These are phyloP conservation scores for Leucoraja erinaceus DNA, from an alignment of 2,113 vertebrate species.

Conservation along the genomic window DNA sequence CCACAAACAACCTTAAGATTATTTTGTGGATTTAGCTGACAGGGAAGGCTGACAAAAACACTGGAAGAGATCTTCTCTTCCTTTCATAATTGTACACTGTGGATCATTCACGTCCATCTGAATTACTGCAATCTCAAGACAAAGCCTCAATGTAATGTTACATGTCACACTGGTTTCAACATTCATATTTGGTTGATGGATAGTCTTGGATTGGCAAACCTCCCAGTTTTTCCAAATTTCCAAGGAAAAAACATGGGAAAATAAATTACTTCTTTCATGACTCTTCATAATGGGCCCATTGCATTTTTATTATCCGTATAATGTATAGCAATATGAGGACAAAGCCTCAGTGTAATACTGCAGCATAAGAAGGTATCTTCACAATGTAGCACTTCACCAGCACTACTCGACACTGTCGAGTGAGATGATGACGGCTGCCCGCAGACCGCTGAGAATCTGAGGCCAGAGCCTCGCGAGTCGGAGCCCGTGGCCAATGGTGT, in stretches of 20 bases:
- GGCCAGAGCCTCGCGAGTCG: no score
- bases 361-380: background rate
- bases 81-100: no score
- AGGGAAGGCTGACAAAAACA: background rate
- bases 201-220: no score
- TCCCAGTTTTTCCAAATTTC: no score
- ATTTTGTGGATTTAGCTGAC: background rate
- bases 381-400: background rate
- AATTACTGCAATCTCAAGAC: no score
- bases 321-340: background rate
- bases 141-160: no score
- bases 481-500: no score
- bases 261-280: background rate
- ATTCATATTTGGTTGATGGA: no score
- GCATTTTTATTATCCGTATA: background rate
- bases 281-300: background rate
- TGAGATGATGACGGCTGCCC: background rate
- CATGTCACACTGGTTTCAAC: no score
- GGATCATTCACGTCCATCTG: no score
- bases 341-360: background rate
- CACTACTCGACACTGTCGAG: background rate
- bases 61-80: background rate
- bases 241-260: no score
- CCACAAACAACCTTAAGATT: background rate
- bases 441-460: no score